Conservation (phyloP, 2,113 vertebrate species). For the Ciconia stormi region DNA sequence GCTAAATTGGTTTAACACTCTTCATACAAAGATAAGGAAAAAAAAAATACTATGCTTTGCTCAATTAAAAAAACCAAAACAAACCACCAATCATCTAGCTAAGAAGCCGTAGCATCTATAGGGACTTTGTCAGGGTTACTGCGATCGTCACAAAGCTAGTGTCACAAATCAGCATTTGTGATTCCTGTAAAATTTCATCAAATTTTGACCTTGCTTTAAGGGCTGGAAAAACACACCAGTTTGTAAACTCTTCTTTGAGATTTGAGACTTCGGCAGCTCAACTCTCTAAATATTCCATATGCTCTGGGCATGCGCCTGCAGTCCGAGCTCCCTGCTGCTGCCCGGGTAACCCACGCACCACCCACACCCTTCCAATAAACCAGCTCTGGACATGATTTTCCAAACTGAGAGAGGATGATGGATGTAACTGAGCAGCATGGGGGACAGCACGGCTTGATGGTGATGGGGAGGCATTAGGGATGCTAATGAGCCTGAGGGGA, state of each 20-base stretch:
- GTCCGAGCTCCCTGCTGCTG: not conserved
- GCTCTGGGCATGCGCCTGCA: rapidly evolving
- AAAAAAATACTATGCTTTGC: not conserved
- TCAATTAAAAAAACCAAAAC: not conserved
- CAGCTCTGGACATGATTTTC: not conserved
- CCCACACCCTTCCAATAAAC: not conserved
- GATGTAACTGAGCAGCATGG: not conserved
- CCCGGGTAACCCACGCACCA: not conserved
- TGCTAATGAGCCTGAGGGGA: not conserved
- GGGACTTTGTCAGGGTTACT: not conserved
- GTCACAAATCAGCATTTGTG: not conserved
- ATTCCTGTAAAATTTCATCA: not conserved
- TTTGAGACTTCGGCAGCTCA: not conserved
- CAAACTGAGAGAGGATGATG: not conserved
- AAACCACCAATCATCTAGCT: not conserved
- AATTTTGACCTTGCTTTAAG: not conserved
- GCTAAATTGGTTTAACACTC: not conserved
- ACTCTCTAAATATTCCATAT: not conserved
- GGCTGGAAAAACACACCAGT: not conserved
- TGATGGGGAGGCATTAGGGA: not conserved
- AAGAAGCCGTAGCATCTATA: not conserved
- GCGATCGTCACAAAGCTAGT: not conserved
- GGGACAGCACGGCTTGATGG: not conserved
- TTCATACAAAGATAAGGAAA: not conserved
- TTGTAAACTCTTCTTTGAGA: not conserved